Evolutionary conservation across 2,113 vertebrate species (phyloP).

Genomic region (Ibidorhyncha struthersii): DNA sequence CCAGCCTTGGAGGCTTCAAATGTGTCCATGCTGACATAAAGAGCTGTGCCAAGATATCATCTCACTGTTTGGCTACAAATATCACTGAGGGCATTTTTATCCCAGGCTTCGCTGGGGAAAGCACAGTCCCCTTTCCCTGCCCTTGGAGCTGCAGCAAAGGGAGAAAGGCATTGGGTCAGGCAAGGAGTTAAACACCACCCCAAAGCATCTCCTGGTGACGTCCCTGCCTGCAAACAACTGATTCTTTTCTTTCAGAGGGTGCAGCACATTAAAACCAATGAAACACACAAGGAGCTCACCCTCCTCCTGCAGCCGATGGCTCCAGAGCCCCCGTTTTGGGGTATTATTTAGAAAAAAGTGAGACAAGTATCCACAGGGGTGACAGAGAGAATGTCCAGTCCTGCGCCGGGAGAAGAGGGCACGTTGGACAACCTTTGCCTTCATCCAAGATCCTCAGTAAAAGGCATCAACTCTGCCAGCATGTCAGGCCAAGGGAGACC

Average conservation of each 20-base stretch:
- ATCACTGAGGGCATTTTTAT: background rate
- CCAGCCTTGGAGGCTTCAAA: background rate
- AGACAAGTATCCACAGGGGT: background rate
- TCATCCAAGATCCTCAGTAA: background rate
- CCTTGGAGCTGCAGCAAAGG: background rate
- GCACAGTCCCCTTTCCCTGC: background rate
- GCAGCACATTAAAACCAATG: background rate
- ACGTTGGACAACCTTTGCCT: accelerated
- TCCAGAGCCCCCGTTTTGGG: accelerated
- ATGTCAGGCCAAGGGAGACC: background rate
- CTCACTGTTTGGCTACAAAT: background rate
- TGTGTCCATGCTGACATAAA: background rate
- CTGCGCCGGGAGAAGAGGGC: background rate
- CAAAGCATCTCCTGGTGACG: background rate
- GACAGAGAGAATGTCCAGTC: background rate
- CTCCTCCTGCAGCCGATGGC: background rate
- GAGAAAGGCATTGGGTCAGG: background rate
- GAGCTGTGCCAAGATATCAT: background rate
- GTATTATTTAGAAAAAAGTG: background rate
- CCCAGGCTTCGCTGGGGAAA: background rate
- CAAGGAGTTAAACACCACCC: background rate
- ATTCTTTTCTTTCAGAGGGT: background rate
- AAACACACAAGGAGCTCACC: background rate
- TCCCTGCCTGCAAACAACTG: background rate
- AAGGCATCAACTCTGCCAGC: background rate